Conservation (phyloP, 2,888 invertebrate species). For the Xanthorhoe designata region DNA sequence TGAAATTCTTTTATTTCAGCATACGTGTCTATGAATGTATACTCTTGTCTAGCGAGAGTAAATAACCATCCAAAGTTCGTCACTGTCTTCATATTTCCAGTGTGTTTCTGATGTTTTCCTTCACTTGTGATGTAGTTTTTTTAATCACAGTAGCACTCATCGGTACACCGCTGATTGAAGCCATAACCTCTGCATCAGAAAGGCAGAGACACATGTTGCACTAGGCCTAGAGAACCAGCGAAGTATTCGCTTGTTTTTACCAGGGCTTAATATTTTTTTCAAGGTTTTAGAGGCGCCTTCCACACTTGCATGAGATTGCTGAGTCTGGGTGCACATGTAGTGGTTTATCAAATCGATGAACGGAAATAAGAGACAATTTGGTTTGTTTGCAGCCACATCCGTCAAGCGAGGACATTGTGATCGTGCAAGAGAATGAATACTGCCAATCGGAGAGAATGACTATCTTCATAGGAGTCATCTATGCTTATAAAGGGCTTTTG, state of each 20-base stretch:
- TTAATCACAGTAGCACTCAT: conserved; percentile 27
- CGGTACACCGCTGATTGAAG: conserved; percentile 22
- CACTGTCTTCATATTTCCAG: conserved; percentile 2
- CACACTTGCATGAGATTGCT: conserved; percentile 19
- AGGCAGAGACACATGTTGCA: conserved; percentile 8
- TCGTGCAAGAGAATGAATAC: conserved; percentile 98
- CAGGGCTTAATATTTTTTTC: conserved; percentile 1
- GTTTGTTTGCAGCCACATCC: conserved; percentile 90
- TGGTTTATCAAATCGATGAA: not conserved
- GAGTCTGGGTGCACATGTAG: conserved; percentile 15
- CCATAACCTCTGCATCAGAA: conserved; percentile 15
- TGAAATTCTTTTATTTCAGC: conserved; percentile 25
- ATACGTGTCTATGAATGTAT: not conserved
- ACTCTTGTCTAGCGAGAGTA: conserved; percentile 15
- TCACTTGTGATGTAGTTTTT: conserved; percentile 8
- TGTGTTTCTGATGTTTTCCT: conserved; percentile 9
- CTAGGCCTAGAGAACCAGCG: conserved; percentile 2
- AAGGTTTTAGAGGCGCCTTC: conserved; percentile 8
- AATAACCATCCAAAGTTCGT: not conserved
- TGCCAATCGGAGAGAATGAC: conserved; percentile 98
- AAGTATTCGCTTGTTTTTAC: conserved; percentile 1
- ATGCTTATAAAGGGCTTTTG: conserved; percentile 98
- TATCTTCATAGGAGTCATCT: conserved; percentile 97
- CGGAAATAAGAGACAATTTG: not conserved
- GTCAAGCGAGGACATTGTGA: conserved; percentile 95